Evolutionary conservation across 2,797 vertebrate genomes (phyloP), one percentile per base, ranked within the genome.

Genomic region (Pseudochirops corinnae): DNA sequence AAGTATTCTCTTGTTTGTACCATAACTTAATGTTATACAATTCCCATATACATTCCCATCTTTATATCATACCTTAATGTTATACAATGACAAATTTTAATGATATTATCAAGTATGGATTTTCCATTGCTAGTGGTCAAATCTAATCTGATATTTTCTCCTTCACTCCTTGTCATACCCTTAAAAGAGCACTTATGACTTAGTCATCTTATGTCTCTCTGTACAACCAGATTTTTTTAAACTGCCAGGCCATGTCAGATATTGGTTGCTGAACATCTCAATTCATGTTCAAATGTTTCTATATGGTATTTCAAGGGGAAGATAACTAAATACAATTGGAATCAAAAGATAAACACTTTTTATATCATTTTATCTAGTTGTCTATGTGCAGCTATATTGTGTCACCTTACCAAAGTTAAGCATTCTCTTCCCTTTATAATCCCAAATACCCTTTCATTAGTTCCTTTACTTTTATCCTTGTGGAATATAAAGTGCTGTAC

Each of bases 41-140:
- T 74, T 90, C 87, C 39, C 39, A 92, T 53, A 92, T 56, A 91
- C 0, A 91, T 0, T 53, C 33, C 92, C 67, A 91, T 67, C 1
- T 62, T 91, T 93, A 93, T 39, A 56, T 3, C 39, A 74, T 56
- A 82, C 18, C 0, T 24, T 82, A 82, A 92, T 14, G 14, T 3
- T 60, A 92, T 74, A 10, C 5, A 94, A 29, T 39, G 93, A 91
- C 3, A 50, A 60, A 55, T 96, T 1, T 5, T 93, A 90, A 94
- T 57, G 13, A 0, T 58, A 92, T 90, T 57, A 92, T 82, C 2
- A 21, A 67, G 28, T 0, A 31, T 50, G 12, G 74, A 11, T 91
- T 90, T 90, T 5, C 33, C 55, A 82, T 67, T 90, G 1, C 12
- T 95, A 28, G 1, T 91, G 16, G 5, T 91, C 82, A 94, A 94